These are phyloP conservation scores for Drymonia ruficornis DNA, from an alignment of 2,888 invertebrate species.

Conservation along the genomic window DNA sequence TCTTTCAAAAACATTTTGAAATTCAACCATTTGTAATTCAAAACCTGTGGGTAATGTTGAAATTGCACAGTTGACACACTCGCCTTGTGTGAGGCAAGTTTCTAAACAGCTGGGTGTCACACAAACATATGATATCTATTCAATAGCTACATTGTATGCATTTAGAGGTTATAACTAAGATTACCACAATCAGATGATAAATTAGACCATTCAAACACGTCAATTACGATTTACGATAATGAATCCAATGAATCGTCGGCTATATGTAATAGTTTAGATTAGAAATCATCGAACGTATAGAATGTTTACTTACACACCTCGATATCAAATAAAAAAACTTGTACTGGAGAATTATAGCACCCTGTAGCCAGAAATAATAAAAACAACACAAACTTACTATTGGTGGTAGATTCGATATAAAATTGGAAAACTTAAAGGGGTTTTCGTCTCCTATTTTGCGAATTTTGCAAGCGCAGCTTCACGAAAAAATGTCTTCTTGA, in stretches of 20 bases:
- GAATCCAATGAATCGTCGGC: neutral
- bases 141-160: slow-evolving; percentile 18
- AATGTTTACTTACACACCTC: slow-evolving; percentile 32
- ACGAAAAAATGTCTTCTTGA: slow-evolving; percentile 82
- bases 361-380: slow-evolving; percentile 10
- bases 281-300: slow-evolving; percentile 12
- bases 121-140: slow-evolving; percentile 29
- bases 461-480: slow-evolving; percentile 72
- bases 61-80: slow-evolving; percentile 3
- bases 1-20: slow-evolving; percentile 4
- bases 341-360: neutral
- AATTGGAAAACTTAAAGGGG: slow-evolving; percentile 82
- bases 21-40: neutral
- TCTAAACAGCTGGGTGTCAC: slow-evolving; percentile 39
- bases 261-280: slow-evolving; percentile 13
- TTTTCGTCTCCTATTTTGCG: slow-evolving; percentile 85
- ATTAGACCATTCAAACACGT: slow-evolving; percentile 6
- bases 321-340: slow-evolving; percentile 18
- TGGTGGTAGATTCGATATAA: slow-evolving; percentile 84
- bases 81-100: slow-evolving; percentile 20
- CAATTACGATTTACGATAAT: neutral
- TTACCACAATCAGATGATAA: slow-evolving; percentile 6
- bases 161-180: slow-evolving; percentile 33
- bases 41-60: neutral
- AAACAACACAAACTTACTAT: slow-evolving; percentile 65